Conservation (phyloP, 2,113 vertebrate species). For the Scartelaos histophorus region DNA sequence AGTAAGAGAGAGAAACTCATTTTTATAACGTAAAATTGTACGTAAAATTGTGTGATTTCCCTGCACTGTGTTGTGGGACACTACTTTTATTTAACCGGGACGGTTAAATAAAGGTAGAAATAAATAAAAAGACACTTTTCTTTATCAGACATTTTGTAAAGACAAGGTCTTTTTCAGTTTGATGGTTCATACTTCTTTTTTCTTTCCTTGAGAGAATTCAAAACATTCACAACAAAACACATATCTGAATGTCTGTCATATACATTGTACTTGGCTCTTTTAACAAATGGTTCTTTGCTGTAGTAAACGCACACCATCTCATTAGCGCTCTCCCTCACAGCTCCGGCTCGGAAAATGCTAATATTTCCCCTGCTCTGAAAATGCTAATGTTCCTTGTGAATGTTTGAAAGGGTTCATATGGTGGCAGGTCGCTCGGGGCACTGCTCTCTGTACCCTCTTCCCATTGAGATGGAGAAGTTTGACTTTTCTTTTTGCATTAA, state of each 20-base stretch:
- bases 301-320: slow-evolving; percentile 31
- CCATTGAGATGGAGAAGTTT: slow-evolving; percentile 46
- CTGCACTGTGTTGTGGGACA: too few species aligned
- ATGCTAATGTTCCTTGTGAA: slow-evolving; percentile 68
- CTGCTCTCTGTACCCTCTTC: slow-evolving; percentile 39
- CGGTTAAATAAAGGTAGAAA: too few species aligned
- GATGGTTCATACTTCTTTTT: too few species aligned
- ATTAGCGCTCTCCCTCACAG: slow-evolving; percentile 47
- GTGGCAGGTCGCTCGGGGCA: slow-evolving; percentile 59
- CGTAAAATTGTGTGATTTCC: too few species aligned
- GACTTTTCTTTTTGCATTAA: slow-evolving; percentile 50
- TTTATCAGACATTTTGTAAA: too few species aligned
- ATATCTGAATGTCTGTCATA: neutral
- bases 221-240: neutral
- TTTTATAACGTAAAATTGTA: too few species aligned
- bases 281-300: neutral
- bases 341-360: slow-evolving; percentile 13
- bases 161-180: too few species aligned
- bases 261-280: neutral
- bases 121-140: too few species aligned
- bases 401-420: slow-evolving; percentile 65
- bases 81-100: too few species aligned
- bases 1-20: too few species aligned
- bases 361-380: slow-evolving; percentile 33
- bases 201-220: too few species aligned